Evolutionary conservation across 2,888 invertebrate genomes (phyloP).

Genomic region (Tenthredo notha): DNA sequence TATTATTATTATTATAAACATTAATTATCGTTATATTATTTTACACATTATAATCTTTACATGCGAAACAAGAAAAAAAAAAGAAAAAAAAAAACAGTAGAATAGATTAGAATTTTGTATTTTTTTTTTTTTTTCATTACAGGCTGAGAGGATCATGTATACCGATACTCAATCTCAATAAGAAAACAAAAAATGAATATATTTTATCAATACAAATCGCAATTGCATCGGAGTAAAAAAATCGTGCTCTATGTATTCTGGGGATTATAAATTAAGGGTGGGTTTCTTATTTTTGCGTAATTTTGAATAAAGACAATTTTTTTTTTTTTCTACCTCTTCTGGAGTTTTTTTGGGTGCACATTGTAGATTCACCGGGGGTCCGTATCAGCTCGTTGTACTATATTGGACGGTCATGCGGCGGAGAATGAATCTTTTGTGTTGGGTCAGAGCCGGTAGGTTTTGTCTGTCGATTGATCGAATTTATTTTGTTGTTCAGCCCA

Average conservation of each 20-base stretch:
- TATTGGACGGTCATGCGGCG: slow-evolving; percentile 3
- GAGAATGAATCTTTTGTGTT: slow-evolving; percentile 25
- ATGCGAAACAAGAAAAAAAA: background rate
- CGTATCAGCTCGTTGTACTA: background rate
- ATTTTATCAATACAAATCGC: background rate
- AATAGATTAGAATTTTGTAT: background rate
- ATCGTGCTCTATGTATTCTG: background rate
- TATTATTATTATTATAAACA: background rate
- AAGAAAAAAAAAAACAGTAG: background rate
- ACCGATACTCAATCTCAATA: background rate
- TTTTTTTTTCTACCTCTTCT: background rate
- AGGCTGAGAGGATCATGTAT: slow-evolving; percentile 13
- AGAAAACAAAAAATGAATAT: background rate
- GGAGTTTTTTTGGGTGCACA: background rate
- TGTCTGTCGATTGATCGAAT: slow-evolving; percentile 26
- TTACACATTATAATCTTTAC: background rate
- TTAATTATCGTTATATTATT: background rate
- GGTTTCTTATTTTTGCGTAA: background rate
- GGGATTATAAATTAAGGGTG: background rate
- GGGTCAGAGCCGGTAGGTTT: background rate
- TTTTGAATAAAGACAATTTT: background rate
- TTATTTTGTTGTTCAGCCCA: slow-evolving; percentile 1
- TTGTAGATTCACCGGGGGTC: background rate
- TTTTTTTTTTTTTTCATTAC: background rate
- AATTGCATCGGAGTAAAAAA: background rate